Percentiles rank a stretch among this genome's conserved stretches.
phyloP scores from a whole-genome alignment of 2,888 invertebrate species.

The Beris morrisii region DNA sequence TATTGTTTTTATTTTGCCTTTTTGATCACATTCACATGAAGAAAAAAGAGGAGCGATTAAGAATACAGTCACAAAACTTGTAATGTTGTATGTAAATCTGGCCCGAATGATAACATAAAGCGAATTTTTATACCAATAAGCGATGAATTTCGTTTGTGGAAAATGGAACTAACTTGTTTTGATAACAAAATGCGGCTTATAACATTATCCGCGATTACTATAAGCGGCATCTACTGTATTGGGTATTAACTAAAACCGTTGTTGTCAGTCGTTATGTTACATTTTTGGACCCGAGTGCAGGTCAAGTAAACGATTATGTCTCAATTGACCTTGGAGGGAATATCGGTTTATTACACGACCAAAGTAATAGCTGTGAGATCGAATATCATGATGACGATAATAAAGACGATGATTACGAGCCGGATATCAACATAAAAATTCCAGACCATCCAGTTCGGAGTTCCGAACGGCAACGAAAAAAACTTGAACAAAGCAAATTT shows the following conservation, averaged over 20 bases:
- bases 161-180: no score
- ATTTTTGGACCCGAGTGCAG: background rate
- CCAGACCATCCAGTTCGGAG: conserved; percentile 1
- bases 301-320: background rate
- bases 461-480: conserved; percentile 5
- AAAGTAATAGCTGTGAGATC: background rate
- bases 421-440: background rate
- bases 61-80: no score
- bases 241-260: background rate
- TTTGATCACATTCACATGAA: no score
- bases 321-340: background rate
- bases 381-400: background rate
- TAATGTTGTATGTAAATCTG: no score
- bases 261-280: background rate
- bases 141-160: no score
- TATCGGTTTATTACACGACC: background rate
- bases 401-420: conserved; percentile 2
- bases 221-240: no score
- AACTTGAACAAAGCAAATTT: background rate
- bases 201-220: no score
- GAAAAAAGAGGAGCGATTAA: no score
- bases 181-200: no score
- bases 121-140: no score
- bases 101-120: no score
- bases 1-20: no score